A percentile compares a stretch with the other conserved stretches of the same genome.
phyloP scores from a whole-genome alignment of 2,113 vertebrate species.

The Suricata suricatta region DNA sequence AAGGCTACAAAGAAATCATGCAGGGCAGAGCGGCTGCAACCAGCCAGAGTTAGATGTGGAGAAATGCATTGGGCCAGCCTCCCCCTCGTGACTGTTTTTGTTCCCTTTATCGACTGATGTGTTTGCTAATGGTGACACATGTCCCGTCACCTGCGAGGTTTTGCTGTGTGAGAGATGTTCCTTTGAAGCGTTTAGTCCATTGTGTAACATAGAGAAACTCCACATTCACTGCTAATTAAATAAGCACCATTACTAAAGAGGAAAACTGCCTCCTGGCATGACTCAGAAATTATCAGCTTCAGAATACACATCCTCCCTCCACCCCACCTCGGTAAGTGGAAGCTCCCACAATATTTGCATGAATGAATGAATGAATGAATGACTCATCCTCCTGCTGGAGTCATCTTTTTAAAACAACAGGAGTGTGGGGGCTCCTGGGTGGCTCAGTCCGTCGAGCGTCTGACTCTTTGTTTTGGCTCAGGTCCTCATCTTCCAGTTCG shows the following conservation, averaged over 20 bases:
- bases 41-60: neutral
- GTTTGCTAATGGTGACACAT: neutral
- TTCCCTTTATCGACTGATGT: neutral
- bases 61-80: neutral
- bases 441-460: too few relatives aligned
- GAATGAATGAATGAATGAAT: neutral
- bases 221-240: constrained; percentile 40
- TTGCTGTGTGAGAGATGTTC: neutral
- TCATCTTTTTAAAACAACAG: neutral
- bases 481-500: too few relatives aligned
- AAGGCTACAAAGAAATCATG: neutral
- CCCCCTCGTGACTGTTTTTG: neutral
- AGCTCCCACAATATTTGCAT: neutral
- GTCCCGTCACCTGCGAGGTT: neutral
- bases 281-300: neutral
- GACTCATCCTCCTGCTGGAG: neutral
- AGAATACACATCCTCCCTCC: neutral
- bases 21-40: too few relatives aligned
- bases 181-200: neutral
- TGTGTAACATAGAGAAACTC: neutral
- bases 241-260: neutral
- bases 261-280: neutral
- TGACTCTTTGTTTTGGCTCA: too few relatives aligned
- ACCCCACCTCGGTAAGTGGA: neutral
- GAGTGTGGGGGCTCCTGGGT: too few relatives aligned